Percentiles rank a stretch among this genome's conserved stretches.
These are phyloP conservation scores for Chloebia gouldiae DNA, from an alignment of 2,113 vertebrate genomes.

Conservation along the genomic window DNA sequence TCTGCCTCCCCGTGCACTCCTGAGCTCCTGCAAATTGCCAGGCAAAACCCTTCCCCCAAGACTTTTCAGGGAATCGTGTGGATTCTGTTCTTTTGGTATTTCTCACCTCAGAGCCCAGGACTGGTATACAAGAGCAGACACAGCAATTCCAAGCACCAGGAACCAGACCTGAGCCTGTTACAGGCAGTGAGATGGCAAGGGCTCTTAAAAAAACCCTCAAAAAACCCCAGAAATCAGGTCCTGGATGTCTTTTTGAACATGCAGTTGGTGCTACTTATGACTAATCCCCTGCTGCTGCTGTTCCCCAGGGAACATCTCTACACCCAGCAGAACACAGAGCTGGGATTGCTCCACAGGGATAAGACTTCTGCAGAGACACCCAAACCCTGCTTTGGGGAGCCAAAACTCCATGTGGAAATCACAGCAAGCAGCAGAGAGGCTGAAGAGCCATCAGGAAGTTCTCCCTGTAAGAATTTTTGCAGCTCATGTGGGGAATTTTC, in stretches of 20 bases:
- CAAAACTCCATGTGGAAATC: neutral
- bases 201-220: neutral
- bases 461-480: neutral
- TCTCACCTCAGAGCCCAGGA: neutral
- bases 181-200: neutral
- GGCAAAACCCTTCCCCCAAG: neutral
- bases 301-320: neutral
- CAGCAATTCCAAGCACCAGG: neutral
- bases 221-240: neutral
- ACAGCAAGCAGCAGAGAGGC: neutral
- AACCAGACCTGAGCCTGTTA: neutral
- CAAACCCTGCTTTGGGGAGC: neutral
- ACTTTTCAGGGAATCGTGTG: neutral
- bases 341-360: neutral
- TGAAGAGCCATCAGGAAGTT: neutral
- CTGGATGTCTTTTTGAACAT: neutral
- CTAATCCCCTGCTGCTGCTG: conserved; percentile 12
- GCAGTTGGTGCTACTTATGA: neutral
- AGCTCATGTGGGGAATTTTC: neutral
- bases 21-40: neutral
- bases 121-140: neutral
- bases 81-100: neutral
- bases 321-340: neutral
- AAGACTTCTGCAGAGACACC: neutral
- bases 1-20: neutral